These are phyloP conservation scores for Sterna hirundo DNA, from an alignment of 2,113 vertebrate genomes.

Conservation along the genomic window DNA sequence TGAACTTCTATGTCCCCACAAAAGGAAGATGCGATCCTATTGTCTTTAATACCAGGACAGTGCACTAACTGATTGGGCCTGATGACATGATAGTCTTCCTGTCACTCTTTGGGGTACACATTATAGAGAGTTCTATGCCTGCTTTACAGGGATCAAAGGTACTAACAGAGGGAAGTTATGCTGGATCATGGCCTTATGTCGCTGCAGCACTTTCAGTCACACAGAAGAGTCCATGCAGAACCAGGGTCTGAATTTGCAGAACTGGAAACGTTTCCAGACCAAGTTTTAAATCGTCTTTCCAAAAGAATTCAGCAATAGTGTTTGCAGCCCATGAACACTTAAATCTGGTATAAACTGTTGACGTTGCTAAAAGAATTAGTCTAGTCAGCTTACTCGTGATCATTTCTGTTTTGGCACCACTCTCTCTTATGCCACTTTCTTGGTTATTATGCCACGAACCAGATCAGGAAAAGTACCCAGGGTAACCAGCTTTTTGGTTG, in stretches of 20 bases:
- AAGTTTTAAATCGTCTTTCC: neutral
- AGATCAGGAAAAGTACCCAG: neutral
- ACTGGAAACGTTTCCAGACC: neutral
- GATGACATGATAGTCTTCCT: neutral
- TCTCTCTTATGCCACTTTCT: neutral
- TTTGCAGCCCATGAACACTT: neutral
- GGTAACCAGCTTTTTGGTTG: neutral
- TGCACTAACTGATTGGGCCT: neutral
- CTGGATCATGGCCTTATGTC: neutral
- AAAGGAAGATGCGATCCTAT: accelerated
- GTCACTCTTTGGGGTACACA: neutral
- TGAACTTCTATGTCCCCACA: neutral
- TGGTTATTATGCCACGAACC: neutral
- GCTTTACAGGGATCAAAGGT: neutral
- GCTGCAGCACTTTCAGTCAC: neutral
- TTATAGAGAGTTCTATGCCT: neutral
- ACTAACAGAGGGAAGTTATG: neutral
- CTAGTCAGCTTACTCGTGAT: neutral
- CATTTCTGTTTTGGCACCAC: neutral
- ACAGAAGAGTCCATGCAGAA: neutral
- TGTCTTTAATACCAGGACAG: neutral
- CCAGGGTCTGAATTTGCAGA: neutral
- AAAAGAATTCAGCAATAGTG: neutral
- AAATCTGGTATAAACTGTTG: neutral
- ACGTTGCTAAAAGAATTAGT: neutral